Evolutionary conservation across 2,797 vertebrate species (phyloP), one percentile per base, ranked within the genome.

Genomic region (Acanthornis magna): DNA sequence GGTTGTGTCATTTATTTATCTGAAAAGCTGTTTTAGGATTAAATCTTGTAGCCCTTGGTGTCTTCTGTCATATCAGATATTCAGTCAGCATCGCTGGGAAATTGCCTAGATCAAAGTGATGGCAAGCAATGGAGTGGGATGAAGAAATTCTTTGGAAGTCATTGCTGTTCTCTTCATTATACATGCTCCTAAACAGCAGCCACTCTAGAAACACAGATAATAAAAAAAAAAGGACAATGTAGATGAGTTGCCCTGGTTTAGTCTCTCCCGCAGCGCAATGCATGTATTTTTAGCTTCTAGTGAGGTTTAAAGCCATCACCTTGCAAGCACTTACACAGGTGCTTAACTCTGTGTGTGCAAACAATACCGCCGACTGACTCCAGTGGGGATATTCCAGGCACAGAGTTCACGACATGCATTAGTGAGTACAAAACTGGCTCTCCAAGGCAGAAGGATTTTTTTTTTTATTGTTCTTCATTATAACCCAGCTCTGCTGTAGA

Each of bases 391-490:
- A 79, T 58, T 91, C 67, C 60, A 58, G 47, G 60, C 79, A 66
- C 29, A 29, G 65, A 74, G 85, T 66, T 95, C 85, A 93, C 4
- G 7, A 57, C 54, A 14, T 19, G 34, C 75, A 62, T 82, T 72
- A 79, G 9, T 25, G 32, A 5, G 3, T 81, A 60, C 65, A 85
- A 89, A 62, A 67, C 78, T 53, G 45, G 22, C 70, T 85, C 40
- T 96, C 76, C 2, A 47, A 91, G 73, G 57, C 67, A 80, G 51
- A 76, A 88, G 29, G 57, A 66, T n/a, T 88, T 83, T 82, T 91
- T 88, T 89, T 91, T 88, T 89, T 91, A 65, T 87, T 95, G 67
- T 62, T 93, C 79, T 97, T 96, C 89, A 85, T 96, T 91, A 95
- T 68, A 97, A 88, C 61, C 50, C 73, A 94, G 88, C 51, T 89